A percentile compares a stretch with the other conserved stretches of the same genome.
Conservation (phyloP, 2,888 invertebrate genomes). For the Pediacus dermestoides region DNA sequence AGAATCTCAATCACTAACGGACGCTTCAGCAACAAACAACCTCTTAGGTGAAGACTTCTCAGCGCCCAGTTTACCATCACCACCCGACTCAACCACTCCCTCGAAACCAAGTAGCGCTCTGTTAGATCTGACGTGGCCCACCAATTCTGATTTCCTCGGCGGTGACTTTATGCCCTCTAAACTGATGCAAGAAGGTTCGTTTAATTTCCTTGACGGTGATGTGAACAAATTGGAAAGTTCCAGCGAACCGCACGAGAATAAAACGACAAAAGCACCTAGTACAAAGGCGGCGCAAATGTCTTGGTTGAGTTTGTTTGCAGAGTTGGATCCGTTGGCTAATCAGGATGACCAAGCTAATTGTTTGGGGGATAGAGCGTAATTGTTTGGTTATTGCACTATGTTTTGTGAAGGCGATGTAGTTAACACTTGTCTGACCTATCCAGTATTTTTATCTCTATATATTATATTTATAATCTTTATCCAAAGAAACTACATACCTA, state of each 20-base stretch:
- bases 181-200: conserved; percentile 43
- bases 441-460: too few relatives aligned
- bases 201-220: conserved; percentile 34
- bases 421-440: too few relatives aligned
- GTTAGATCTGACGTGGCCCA: conserved; percentile 40
- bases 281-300: conserved; percentile 43
- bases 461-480: too few relatives aligned
- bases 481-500: too few relatives aligned
- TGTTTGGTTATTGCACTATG: too few relatives aligned
- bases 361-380: conserved; percentile 34
- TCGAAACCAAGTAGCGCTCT: conserved; percentile 37
- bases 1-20: conserved; percentile 16
- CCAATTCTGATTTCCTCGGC: conserved; percentile 35
- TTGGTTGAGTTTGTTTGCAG: conserved; percentile 91
- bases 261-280: conserved; percentile 20
- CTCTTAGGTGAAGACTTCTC: conserved; percentile 45
- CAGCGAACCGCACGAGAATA: conserved; percentile 28
- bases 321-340: conserved; percentile 87
- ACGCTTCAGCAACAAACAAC: conserved; percentile 34
- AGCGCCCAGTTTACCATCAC: conserved; percentile 16
- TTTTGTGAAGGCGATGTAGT: too few relatives aligned
- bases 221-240: conserved; percentile 24
- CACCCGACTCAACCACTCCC: conserved; percentile 17
- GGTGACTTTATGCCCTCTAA: conserved; percentile 47
- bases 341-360: conserved; percentile 57